Evolutionary conservation across 2,113 vertebrate species (phyloP), one percentile per base, ranked within the genome.

Genomic region (Syngnathus typhle): DNA sequence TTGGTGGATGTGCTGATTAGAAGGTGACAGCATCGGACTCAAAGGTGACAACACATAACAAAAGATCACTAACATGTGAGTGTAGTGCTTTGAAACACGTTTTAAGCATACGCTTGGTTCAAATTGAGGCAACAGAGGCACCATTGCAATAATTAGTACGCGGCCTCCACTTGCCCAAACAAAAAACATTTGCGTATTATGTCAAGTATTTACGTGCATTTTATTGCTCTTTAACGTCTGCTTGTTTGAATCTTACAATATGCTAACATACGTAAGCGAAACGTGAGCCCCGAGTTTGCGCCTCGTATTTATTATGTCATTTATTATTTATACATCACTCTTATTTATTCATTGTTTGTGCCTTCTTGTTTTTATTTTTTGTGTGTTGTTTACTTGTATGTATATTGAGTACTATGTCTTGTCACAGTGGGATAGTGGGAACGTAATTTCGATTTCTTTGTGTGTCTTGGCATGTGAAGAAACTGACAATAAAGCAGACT

Each of bases 31-130:
- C 55, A 71, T 19, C 7, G 5, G n/a, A 10, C 64, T 1, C 39
- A 39, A 39, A 86, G 82, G 78, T 84, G 81, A 73, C 16, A 19
- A 15, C 19, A 7, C 49, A 2, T 16, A 47, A 47, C 21, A 36
- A 56, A 32, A 6, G 2, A 15, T 56, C 23, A 32, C 23, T 5
- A 56, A 56, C 0, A 32, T 32, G 13, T 16, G 27, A 56, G 16
- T 36, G 36, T 36, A 56, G 15, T 32, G 52, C 0, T 23, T 54
- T 3, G 21, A 23, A 16, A 6, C 23, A 2, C 1, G 7, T 56
- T 32, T 13, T 56, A 18, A 49, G 19, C 18, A 0, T 49, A 16
- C 6, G 11, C 21, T 21, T 55, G 52, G 3, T 21, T 23, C 52
- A 55, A 23, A 23, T 4, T 27, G 52, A 55, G 21, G 21, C 52